Evolutionary conservation across 1,140 invertebrate genomes (phyloP).

Genomic region (Tetranychus urticae): DNA sequence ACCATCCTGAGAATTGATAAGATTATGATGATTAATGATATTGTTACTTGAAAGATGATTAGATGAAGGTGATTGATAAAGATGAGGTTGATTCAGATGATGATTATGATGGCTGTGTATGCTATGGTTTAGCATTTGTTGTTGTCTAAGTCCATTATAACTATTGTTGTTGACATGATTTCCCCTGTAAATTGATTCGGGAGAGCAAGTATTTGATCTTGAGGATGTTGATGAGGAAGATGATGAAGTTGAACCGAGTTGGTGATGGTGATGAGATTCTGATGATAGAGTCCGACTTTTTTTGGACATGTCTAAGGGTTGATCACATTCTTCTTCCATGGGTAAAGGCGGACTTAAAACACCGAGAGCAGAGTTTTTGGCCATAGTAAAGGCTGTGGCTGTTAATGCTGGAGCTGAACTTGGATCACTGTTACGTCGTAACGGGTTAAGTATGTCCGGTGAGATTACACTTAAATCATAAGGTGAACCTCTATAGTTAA

Average conservation of each 20-base stretch:
- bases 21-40: neutral
- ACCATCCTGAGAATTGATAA: neutral
- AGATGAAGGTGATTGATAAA: neutral
- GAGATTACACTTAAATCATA: neutral
- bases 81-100: neutral
- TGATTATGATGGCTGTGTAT: neutral
- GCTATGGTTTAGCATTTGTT: too few relatives aligned
- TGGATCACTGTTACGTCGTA: neutral
- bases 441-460: neutral
- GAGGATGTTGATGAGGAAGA: too few relatives aligned
- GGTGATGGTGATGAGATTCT: too few relatives aligned
- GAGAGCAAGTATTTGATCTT: too few relatives aligned
- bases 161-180: too few relatives aligned
- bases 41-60: neutral
- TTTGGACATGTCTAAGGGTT: neutral
- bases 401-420: neutral
- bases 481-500: neutral
- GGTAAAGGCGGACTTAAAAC: too few relatives aligned
- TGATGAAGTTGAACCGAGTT: too few relatives aligned
- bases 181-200: too few relatives aligned
- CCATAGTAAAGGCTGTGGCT: neutral
- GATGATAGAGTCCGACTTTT: neutral
- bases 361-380: too few relatives aligned
- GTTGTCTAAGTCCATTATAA: too few relatives aligned
- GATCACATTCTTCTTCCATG: neutral